Base-by-base conservation (phyloP, 2,888 invertebrate genomes). In the Eretmocerus hayati region DNA sequence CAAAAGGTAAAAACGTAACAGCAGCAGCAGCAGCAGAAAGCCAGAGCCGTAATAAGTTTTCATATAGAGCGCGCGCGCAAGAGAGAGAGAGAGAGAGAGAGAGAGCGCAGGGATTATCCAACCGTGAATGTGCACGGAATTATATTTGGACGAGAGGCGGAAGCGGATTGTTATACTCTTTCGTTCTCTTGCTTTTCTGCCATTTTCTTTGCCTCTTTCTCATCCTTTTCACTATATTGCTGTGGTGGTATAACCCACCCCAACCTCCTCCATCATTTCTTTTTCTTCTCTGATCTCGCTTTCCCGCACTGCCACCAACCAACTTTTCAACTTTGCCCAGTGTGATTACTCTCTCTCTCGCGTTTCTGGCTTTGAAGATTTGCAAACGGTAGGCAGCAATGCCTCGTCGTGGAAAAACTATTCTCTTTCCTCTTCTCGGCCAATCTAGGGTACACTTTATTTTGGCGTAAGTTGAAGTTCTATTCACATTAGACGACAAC, bases 51-150 rank as follows among this genome's bases (percentile, higher is more conserved):
- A 68, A 67, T 68, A 67, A 68, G 67, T 68, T 67, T 66, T 66
- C 68, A 64, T 65, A 66, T 64, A 65, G 64, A 67, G 63, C 65
- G 65, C 66, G 65, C 45, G 41, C 65, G 66, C 66, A n/a, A n/a
- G n/a, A n/a, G n/a, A n/a, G n/a, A n/a, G n/a, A n/a, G n/a, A n/a
- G n/a, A n/a, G n/a, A n/a, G n/a, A n/a, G n/a, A n/a, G n/a, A n/a
- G n/a, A n/a, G n/a, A n/a, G 64, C 39, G 39, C 51, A 38, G 62
- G 66, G 66, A 67, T 68, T 68, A 68, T 67, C 66, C 68, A 61
- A 67, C 63, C 68, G 66, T 67, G 66, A 68, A 67, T 67, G 67
- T 66, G 65, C 64, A 62, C 63, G 65, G 68, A 68, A 67, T 68
- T 68, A 67, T 67, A 67, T 68, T 68, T 68, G 67, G 66, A 64